phyloP scores from a whole-genome alignment of 2,113 vertebrate genomes.

The Pogonocichla stellata region DNA sequence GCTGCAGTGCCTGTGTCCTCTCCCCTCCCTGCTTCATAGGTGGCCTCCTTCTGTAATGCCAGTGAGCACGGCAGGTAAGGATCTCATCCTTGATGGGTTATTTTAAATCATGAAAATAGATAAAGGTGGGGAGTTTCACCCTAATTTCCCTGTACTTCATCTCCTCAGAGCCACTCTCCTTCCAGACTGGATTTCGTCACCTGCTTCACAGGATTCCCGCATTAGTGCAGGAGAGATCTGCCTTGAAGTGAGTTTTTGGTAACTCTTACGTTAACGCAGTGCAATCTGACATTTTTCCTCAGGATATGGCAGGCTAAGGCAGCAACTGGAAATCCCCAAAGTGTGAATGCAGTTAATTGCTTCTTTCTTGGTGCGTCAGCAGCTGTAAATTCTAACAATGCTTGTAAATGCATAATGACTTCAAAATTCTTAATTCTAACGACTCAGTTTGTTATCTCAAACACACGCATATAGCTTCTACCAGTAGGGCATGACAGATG shows the following conservation, averaged over 20 bases:
- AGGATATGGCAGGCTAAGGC: rapidly evolving
- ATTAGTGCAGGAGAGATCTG: neutral
- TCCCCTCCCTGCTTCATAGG: neutral
- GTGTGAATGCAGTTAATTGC: neutral
- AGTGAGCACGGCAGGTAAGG: neutral
- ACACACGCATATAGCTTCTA: neutral
- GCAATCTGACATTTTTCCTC: neutral
- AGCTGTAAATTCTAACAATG: neutral
- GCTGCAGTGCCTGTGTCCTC: rapidly evolving
- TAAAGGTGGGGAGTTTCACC: neutral
- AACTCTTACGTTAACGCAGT: neutral
- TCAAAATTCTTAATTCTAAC: neutral
- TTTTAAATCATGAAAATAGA: neutral
- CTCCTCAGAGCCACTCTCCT: neutral
- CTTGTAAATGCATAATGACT: neutral
- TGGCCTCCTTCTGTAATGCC: rapidly evolving
- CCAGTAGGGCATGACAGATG: neutral
- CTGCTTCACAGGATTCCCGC: neutral
- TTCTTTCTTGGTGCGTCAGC: neutral
- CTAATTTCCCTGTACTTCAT: neutral
- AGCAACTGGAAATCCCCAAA: neutral
- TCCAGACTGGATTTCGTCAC: neutral
- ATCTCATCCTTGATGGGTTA: rapidly evolving
- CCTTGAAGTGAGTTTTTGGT: neutral
- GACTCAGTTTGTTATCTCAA: neutral